Conservation (phyloP, 2,113 vertebrate genomes). For the Xenopus tropicalis region UCB_Xtro_10.0 CM004446.2:19244501-19245000, state of each 20-base stretch:
- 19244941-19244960: too few species aligned
- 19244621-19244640: slow-evolving; percentile 2
- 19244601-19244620: slow-evolving; percentile 5
- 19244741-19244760: neutral
- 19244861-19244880: slow-evolving; percentile 20
- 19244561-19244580: too few species aligned
- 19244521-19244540: too few species aligned
- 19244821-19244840: slow-evolving; percentile 6
- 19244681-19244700: slow-evolving; percentile 23
- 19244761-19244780: slow-evolving; percentile 23
- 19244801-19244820: slow-evolving; percentile 7
- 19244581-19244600: too few species aligned
- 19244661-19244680: slow-evolving; percentile 31
- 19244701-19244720: slow-evolving; percentile 40
- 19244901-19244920: too few species aligned
- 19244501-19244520: too few species aligned
- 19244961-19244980: too few species aligned
- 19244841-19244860: slow-evolving; percentile 19
- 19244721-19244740: slow-evolving; percentile 9
- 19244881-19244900: too few species aligned
- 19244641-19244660: slow-evolving; percentile 21
- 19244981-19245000: too few species aligned
- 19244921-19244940: too few species aligned
- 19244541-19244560: too few species aligned
- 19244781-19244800: slow-evolving; percentile 20